Base-by-base conservation (phyloP, 2,797 vertebrate species). In the Enteromius treurensis region DNA sequence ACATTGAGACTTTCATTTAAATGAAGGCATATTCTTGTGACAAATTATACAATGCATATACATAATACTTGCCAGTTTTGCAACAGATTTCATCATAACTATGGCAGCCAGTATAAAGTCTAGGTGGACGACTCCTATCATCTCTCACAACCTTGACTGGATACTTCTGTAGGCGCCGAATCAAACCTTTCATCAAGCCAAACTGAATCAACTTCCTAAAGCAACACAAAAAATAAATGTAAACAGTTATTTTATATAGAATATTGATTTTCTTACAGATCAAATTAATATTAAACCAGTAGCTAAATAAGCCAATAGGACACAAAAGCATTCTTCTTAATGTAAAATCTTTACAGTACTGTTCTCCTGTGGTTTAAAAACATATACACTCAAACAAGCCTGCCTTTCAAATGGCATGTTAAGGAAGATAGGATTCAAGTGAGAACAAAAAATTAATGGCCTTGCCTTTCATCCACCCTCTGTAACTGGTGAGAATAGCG, bases 41-140 rank as follows among this genome's bases (percentile, higher is more conserved):
- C 40, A 62, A 40, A 37, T 42, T 26, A 26, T 60, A 58, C 55
- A 55, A 55, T 55, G 8, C 21, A 19, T 3, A 79, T n/a, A 26
- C 8, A 29, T 17, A 11, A 77, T 32, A 89, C 90, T 53, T 92
- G 95, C 98, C 98, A 0, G 98, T 99, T 93, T 99, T 99, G 91
- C 98, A 99, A 94, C 98, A 99, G 91, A 99, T 99, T 92, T 99
- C 97, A 51, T 99, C 98, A 0, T 98, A 99, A 92, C 98, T 99
- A 88, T 99, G 98, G 79, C 96, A 97, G 37, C 98, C 98, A 0
- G 98, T 99, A 79, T 96, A 99, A 23, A 99, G 96, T 15, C 96
- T 95, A 19, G 97, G 97, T 0, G 95, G 96, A 75, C 95, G 95
- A 91, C 95, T 97, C 70, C 95, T 94, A 81, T 98, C 97, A 0